Conservation (phyloP, 2,888 invertebrate genomes). For the Cryptus viduatorius region DNA sequence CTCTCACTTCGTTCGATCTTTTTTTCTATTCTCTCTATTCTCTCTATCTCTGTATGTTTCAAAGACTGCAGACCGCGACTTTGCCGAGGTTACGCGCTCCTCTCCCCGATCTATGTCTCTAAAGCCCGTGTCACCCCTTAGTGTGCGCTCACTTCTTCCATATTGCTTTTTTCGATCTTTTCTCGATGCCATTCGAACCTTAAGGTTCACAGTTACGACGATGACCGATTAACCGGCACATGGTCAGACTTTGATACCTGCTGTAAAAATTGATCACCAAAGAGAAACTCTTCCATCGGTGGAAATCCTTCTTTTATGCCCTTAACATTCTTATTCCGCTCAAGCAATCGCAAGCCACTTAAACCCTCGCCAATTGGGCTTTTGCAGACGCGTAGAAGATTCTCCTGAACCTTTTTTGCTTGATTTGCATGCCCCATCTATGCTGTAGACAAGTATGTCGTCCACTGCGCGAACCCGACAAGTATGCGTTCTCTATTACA, state of each 20-base stretch:
- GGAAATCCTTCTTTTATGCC: background rate
- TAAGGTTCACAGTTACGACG: background rate
- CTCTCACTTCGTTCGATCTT: conserved; percentile 55
- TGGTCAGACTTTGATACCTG: background rate
- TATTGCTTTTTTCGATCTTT: background rate
- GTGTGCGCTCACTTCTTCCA: background rate
- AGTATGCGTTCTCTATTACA: background rate
- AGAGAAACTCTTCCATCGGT: background rate
- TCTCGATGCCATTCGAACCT: conserved; percentile 8
- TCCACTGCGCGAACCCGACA: background rate
- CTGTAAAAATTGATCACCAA: background rate
- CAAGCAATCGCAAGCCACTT: no score
- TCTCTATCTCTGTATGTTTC: conserved; percentile 32
- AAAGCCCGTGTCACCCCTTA: background rate
- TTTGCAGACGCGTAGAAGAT: no score
- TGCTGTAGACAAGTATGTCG: background rate
- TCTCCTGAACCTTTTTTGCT: background rate
- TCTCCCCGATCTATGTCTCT: conserved; percentile 16
- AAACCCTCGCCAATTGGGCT: no score
- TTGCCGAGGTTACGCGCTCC: conserved; percentile 46
- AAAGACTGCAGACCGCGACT: conserved; percentile 51
- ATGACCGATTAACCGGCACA: background rate
- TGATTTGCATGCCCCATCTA: no score
- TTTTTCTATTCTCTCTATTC: background rate
- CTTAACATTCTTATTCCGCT: background rate